These are phyloP conservation scores for Eupsilia transversa DNA, from an alignment of 2,888 invertebrate species.

Conservation along the genomic window DNA sequence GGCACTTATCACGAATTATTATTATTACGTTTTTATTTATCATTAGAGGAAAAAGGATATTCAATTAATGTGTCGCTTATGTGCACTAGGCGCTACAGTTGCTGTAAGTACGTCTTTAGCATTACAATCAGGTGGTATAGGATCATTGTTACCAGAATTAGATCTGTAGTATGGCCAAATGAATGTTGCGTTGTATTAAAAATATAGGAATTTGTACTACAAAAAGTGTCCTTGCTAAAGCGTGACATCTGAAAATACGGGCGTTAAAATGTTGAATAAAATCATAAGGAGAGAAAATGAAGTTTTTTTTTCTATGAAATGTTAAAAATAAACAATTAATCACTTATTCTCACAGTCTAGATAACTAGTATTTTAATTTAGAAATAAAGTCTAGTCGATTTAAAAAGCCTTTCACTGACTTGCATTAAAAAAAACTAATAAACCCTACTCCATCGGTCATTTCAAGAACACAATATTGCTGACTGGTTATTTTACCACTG, in stretches of 20 bases:
- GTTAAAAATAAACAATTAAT: not conserved
- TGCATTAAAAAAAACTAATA: not conserved
- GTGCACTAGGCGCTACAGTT: slow-evolving; percentile 29
- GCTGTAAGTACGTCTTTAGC: slow-evolving; percentile 11
- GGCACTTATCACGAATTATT: no score
- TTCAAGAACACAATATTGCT: not conserved
- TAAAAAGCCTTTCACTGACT: slow-evolving; percentile 1
- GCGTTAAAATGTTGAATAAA: not conserved
- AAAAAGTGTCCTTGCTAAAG: not conserved
- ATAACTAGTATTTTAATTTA: slow-evolving; percentile 1
- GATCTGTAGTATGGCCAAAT: slow-evolving; percentile 24
- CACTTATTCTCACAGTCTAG: slow-evolving; percentile 1
- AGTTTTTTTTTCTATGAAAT: not conserved
- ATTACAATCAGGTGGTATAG: slow-evolving; percentile 34
- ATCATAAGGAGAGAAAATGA: not conserved
- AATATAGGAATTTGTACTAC: not conserved
- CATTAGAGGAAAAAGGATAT: slow-evolving; percentile 51
- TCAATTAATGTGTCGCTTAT: slow-evolving; percentile 38
- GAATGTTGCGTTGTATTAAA: slow-evolving; percentile 14
- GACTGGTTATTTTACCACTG: not conserved
- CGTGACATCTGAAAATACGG: not conserved
- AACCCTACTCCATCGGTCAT: not conserved
- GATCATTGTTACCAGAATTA: slow-evolving; percentile 39
- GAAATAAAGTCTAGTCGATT: not conserved
- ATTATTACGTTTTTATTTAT: slow-evolving; percentile 31